Conservation (phyloP, 2,797 vertebrate genomes). For the Gymnothorax javanicus region DNA sequence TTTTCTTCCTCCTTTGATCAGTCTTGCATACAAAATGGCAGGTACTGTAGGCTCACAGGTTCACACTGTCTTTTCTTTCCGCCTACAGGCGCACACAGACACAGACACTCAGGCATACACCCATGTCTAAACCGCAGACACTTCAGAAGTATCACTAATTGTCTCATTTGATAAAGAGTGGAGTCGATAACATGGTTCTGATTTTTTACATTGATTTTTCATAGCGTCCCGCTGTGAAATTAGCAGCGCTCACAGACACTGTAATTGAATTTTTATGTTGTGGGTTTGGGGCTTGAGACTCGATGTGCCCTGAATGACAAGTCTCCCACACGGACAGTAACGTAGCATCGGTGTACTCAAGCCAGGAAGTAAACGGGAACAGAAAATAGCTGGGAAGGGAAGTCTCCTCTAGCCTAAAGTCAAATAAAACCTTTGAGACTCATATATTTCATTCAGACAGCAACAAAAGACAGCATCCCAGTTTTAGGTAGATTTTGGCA, state of each 20-base stretch:
- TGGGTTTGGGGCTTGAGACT: constrained; percentile 39
- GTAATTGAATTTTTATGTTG: constrained; percentile 54
- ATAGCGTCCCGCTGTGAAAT: constrained; percentile 47
- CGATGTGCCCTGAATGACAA: constrained; percentile 48
- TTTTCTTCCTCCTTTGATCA: constrained; percentile 5
- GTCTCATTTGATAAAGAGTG: constrained; percentile 38
- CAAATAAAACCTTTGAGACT: constrained; percentile 26
- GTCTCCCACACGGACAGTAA: constrained; percentile 31
- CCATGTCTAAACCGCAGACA: not conserved
- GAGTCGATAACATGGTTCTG: constrained; percentile 54
- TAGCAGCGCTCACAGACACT: constrained; percentile 50
- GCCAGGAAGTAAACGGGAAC: constrained; percentile 32
- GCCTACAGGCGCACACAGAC: not conserved
- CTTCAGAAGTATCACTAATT: constrained; percentile 19
- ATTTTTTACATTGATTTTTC: constrained; percentile 54
- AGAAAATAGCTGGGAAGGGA: constrained; percentile 23
- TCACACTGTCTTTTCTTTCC: not conserved
- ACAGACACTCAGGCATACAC: not conserved
- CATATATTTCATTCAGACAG: constrained; percentile 31
- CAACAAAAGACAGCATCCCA: constrained; percentile 27
- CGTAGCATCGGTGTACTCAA: constrained; percentile 24
- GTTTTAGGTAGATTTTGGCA: not conserved
- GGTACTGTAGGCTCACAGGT: constrained; percentile 4
- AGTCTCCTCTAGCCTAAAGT: constrained; percentile 34
- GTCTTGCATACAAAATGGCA: constrained; percentile 20